phyloP scores from a whole-genome alignment of 2,113 vertebrate species.

The Cyprinus carpio region DNA sequence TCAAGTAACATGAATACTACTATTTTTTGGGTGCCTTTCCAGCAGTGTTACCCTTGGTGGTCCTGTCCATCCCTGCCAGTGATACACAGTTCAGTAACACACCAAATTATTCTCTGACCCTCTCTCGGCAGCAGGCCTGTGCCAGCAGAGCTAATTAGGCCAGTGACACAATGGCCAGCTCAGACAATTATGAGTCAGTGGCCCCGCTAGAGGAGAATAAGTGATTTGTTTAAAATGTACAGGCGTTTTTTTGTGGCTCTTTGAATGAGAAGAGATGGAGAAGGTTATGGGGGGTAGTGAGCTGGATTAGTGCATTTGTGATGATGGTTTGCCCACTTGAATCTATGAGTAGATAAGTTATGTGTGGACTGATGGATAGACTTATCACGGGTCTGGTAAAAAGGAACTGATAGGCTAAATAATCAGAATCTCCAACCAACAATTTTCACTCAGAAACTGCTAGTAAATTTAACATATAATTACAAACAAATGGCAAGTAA shows the following conservation, averaged over 20 bases:
- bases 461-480: too few species aligned
- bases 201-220: constrained; percentile 78
- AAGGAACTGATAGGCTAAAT: background rate
- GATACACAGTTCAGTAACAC: constrained; percentile 80
- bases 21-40: constrained; percentile 39
- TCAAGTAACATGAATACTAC: background rate
- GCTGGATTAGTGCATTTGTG: background rate
- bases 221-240: constrained; percentile 81
- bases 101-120: constrained; percentile 91
- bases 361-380: constrained; percentile 74
- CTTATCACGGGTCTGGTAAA: constrained; percentile 75
- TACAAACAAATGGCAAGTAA: too few species aligned
- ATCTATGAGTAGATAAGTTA: constrained; percentile 70
- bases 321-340: constrained; percentile 13
- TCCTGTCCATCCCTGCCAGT: constrained; percentile 73
- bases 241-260: constrained; percentile 48
- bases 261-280: constrained; percentile 22
- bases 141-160: constrained; percentile 83
- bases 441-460: too few species aligned
- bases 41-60: constrained; percentile 78
- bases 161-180: constrained; percentile 77
- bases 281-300: constrained; percentile 75
- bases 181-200: constrained; percentile 79
- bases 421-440: background rate
- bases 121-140: constrained; percentile 77